Evolutionary conservation across 2,797 vertebrate genomes (phyloP), one percentile per base, ranked within the genome.

Genomic region (Oreochromis mossambicus): DNA sequence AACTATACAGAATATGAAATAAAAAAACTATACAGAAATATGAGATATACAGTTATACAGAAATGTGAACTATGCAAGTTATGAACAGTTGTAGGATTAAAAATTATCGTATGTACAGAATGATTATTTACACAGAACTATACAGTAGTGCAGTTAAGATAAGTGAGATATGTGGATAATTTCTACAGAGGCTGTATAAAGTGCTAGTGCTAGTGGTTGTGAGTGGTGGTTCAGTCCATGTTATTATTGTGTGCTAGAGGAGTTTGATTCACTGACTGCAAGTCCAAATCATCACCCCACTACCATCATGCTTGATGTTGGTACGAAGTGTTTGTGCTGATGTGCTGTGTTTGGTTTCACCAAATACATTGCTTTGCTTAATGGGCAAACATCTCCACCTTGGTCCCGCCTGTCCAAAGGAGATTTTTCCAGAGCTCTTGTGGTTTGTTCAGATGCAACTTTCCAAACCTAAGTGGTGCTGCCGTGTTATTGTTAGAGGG

Each of bases 271-370:
- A 24, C 36, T 43, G 12, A 24, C 61, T 68, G 36, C 36, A 41
- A 36, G 34, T 36, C 58, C 58, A 63, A 66, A 38, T 66, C 34
- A 38, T 66, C 1, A 8, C 34, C 34, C 34, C 19, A 8, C 61
- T 38, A 66, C 38, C 63, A 43, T 13, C n/a, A 9, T 15, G 36
- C 8, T 68, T 68, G 12, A 24, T 24, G 63, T 43, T 68, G n/a
- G 12, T 43, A 17, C 1, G 0, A 68, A 14, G 36, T 43, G 36
- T 68, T 68, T 68, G 63, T 43, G 38, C 66, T 70, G 38, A 0
- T 70, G 7, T 70, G 38, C 0, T 29, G 21, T 70, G 36, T 1
- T 68, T 13, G n/a, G 36, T 0, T 6, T 41, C 36, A 21, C 7
- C 11, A 8, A 4, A 68, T 21, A 8, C 0, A 15, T 43, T 46